Percentiles rank a stretch among this genome's conserved stretches.
phyloP scores from a whole-genome alignment of 2,797 vertebrate species.

The Rhynchotus rufescens region DNA sequence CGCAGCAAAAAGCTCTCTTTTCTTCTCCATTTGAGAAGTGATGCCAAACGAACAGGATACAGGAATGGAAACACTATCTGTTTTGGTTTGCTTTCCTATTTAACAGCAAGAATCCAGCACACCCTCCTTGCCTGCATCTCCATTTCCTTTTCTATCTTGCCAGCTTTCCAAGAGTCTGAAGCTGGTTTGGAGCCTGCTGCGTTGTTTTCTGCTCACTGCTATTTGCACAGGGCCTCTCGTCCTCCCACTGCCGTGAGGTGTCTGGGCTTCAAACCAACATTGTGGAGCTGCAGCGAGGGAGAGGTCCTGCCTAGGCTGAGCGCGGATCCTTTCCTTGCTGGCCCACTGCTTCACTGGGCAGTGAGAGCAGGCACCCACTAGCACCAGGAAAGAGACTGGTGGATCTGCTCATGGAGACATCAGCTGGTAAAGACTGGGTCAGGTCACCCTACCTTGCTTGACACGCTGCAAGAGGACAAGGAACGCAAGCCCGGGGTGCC shows the following conservation, averaged over 20 bases:
- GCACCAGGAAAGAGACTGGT: not conserved
- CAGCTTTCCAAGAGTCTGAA: slow-evolving; percentile 2
- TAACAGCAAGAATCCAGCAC: not conserved
- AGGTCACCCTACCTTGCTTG: not conserved
- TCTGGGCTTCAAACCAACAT: not conserved
- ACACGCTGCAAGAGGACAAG: not conserved
- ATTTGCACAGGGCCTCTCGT: not conserved
- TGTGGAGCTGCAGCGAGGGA: not conserved
- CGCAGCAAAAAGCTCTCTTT: not conserved
- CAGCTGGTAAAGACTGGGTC: not conserved
- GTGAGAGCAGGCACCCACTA: not conserved
- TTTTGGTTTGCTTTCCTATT: not conserved
- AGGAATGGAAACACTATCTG: not conserved
- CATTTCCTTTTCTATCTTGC: not conserved
- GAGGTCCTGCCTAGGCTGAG: not conserved
- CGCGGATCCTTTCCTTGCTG: not conserved
- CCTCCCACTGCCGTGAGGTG: not conserved
- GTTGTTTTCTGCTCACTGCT: not conserved
- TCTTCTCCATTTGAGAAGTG: not conserved
- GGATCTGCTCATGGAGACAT: not conserved
- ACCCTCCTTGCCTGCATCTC: not conserved
- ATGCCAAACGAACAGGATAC: not conserved
- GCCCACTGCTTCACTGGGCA: not conserved
- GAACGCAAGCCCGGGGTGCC: not conserved
- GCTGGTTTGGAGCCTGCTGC: not conserved